Evolutionary conservation across 2,888 invertebrate genomes (phyloP), one percentile per base, ranked within the genome.

Genomic region (Epinotia nisella): DNA sequence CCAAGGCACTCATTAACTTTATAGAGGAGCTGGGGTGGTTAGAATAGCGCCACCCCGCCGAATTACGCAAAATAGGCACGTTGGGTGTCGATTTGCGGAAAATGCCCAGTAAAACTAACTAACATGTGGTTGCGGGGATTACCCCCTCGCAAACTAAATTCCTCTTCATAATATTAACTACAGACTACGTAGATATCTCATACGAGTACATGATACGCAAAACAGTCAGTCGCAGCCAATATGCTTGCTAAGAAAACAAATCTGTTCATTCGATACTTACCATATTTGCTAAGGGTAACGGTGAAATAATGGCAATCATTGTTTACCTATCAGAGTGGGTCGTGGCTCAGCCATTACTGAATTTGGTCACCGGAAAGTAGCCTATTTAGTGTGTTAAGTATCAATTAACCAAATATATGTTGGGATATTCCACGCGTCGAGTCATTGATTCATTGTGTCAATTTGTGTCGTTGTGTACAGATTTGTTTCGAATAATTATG

Each of bases 341-440:
- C 74, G 72, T 70, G 75, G 74, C 75, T 75, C 62, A 74, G 77
- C 80, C 80, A 80, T 80, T 78, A 80, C 77, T 75, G 70, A 80
- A 79, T 76, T 78, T 78, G 68, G 74, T 69, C 56, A 74, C 68
- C 68, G 59, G 24, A 71, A 29, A 65, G 70, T 62, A 45, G 45
- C 55, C 70, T 70, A n/a, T n/a, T n/a, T n/a, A 49, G 45, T 45
- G 19, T 56, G 41, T 60, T 62, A 66, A 41, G 64, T 71, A 19
- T 71, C 60, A 60, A 45, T 66, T 71, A 66, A 55, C 41, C 19
- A 15, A 35, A 19, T 66, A 65, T 2, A 66, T 21, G 59, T 65
- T 39, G 51, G 39, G 51, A 39, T 24, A 13, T 45, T 67, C 24
- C 55, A 24, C 0, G n/a, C 3, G 11, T 45, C 45, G 7, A 17